phyloP scores from a whole-genome alignment of 2,888 invertebrate genomes.

The Oasisia sp. region DNA sequence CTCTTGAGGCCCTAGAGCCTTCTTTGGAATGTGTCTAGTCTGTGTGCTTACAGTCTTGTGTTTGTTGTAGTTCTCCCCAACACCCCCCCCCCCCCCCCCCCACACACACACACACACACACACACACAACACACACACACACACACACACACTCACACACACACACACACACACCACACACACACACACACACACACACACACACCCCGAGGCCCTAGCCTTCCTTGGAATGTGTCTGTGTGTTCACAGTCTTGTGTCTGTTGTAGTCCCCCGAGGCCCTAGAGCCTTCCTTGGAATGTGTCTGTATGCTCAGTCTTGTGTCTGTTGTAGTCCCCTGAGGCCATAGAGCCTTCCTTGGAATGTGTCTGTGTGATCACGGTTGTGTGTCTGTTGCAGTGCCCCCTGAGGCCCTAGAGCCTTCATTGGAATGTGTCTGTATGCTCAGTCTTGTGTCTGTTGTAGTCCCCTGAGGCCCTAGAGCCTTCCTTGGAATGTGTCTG shows the following conservation, averaged over 20 bases:
- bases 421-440: too few species aligned
- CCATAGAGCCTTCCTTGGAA: slow-evolving; percentile 85
- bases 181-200: too few species aligned
- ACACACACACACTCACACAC: too few species aligned
- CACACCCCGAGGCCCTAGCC: slow-evolving; percentile 71
- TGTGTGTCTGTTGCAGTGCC: slow-evolving; percentile 70
- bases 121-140: too few species aligned
- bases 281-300: slow-evolving; percentile 88
- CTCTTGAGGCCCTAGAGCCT: neutral
- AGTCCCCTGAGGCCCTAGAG: too few species aligned
- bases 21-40: too few species aligned
- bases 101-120: too few species aligned
- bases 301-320: slow-evolving; percentile 79
- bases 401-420: slow-evolving; percentile 77
- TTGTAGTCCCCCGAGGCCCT: slow-evolving; percentile 83
- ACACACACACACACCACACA: too few species aligned
- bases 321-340: slow-evolving; percentile 77
- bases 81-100: too few species aligned
- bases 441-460: too few species aligned
- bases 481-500: too few species aligned
- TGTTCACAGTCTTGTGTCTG: neutral
- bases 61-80: too few species aligned
- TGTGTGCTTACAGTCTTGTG: neutral
- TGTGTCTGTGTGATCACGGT: slow-evolving; percentile 53
- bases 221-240: slow-evolving; percentile 70